A percentile compares a stretch with the other conserved stretches of the same genome.
These are phyloP conservation scores for Caenorhabditis becei DNA, from an alignment of 2,888 invertebrate species.

Conservation along the genomic window DNA sequence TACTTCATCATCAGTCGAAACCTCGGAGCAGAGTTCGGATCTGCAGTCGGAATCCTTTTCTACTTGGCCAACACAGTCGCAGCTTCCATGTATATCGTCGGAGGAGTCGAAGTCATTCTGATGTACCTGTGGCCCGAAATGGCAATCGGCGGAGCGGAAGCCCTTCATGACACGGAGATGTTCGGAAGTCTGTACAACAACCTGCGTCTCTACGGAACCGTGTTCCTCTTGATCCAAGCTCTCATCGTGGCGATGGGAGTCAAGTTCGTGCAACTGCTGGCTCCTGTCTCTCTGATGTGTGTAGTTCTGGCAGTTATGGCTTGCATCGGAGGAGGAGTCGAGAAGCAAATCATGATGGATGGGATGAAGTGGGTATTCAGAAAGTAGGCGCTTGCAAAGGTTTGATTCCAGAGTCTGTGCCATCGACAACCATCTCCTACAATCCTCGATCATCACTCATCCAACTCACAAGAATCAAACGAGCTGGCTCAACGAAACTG, in stretches of 20 bases:
- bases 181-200: constrained; percentile 91
- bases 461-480: constrained; percentile 57
- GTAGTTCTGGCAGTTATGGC: constrained; percentile 96
- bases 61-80: constrained; percentile 98
- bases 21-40: constrained; percentile 97
- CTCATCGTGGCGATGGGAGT: constrained; percentile 92
- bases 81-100: constrained; percentile 99
- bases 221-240: constrained; percentile 92
- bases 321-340: constrained; percentile 95
- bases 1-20: constrained; percentile 96
- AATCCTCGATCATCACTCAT: constrained; percentile 66
- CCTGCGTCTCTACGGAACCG: constrained; percentile 96
- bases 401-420: constrained; percentile 87
- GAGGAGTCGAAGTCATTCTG: constrained; percentile 83
- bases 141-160: constrained; percentile 79
- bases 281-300: constrained; percentile 94
- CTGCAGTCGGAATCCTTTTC: constrained; percentile 98
- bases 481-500: constrained; percentile 48
- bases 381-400: neutral
- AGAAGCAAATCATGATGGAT: constrained; percentile 88
- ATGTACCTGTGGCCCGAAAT: constrained; percentile 78
- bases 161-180: constrained; percentile 74
- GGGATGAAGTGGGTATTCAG: constrained; percentile 87
- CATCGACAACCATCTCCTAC: constrained; percentile 91
- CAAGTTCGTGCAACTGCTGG: constrained; percentile 98